These are phyloP conservation scores for Aphelinus certus DNA, from an alignment of 1,140 invertebrate genomes.

Conservation along the genomic window DNA sequence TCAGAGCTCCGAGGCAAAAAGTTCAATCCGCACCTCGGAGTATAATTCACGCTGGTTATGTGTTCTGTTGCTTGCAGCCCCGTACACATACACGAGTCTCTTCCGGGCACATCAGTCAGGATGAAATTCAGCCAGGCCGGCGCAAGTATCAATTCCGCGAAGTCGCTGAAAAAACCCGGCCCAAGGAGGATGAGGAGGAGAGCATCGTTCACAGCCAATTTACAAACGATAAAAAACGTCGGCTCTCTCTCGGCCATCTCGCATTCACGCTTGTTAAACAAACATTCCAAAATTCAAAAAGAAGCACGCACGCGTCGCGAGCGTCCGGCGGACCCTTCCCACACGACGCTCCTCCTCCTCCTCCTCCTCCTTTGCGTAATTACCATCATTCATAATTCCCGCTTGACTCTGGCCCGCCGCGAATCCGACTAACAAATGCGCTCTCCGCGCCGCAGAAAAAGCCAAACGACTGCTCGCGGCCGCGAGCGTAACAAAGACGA, in stretches of 20 bases:
- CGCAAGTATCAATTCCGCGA: slow-evolving; percentile 19
- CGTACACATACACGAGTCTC: too few species aligned
- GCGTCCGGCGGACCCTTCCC: background rate
- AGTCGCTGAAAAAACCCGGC: background rate
- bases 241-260: background rate
- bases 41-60: too few species aligned
- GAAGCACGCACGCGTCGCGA: background rate
- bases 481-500: slow-evolving; percentile 9
- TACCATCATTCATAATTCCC: slow-evolving; percentile 40
- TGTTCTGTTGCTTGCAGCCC: too few species aligned
- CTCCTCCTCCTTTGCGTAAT: slow-evolving; percentile 7
- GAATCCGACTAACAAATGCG: slow-evolving; percentile 32
- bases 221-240: slow-evolving; percentile 32
- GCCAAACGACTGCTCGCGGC: background rate
- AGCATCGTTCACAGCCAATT: slow-evolving; percentile 32
- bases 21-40: too few species aligned
- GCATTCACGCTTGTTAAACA: slow-evolving; percentile 37
- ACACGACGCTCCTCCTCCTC: too few species aligned
- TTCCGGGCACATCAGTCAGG: too few species aligned
- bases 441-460: slow-evolving; percentile 10
- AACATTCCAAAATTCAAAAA: slow-evolving; percentile 30
- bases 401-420: slow-evolving; percentile 13
- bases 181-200: background rate
- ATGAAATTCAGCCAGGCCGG: background rate
- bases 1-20: too few species aligned